Evolutionary conservation across 1,140 invertebrate genomes (phyloP).

Genomic region (Limonius californicus): DNA sequence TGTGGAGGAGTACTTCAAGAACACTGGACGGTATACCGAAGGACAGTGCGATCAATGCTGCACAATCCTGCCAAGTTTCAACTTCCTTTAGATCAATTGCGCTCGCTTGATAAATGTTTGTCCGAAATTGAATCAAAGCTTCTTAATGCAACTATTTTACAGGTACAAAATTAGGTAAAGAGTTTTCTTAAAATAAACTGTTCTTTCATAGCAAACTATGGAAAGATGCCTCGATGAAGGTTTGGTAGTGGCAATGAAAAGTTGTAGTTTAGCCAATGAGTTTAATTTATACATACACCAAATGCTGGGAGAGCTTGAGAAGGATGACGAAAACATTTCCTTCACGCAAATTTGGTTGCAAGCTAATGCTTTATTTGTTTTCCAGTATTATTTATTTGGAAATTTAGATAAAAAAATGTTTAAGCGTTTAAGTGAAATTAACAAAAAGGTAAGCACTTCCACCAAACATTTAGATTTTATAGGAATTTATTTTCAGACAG

Average conservation of each 20-base stretch:
- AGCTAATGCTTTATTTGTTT: slow-evolving; percentile 66
- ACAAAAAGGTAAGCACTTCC: slow-evolving; percentile 73
- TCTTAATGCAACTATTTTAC: slow-evolving; percentile 62
- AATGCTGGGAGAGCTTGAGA: slow-evolving; percentile 61
- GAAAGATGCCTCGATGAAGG: slow-evolving; percentile 64
- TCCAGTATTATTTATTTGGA: slow-evolving; percentile 73
- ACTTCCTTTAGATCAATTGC: slow-evolving; percentile 54
- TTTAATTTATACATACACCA: slow-evolving; percentile 68
- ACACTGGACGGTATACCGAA: slow-evolving; percentile 68
- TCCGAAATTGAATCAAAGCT: slow-evolving; percentile 60
- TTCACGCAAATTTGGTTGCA: slow-evolving; percentile 65
- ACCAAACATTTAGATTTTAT: no score
- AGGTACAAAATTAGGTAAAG: slow-evolving; percentile 47
- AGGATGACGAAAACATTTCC: slow-evolving; percentile 54
- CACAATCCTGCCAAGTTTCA: slow-evolving; percentile 64
- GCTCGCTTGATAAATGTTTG: slow-evolving; percentile 64
- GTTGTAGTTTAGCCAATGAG: slow-evolving; percentile 64
- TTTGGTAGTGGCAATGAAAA: slow-evolving; percentile 58
- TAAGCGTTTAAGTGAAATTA: slow-evolving; percentile 66
- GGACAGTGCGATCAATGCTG: slow-evolving; percentile 63
- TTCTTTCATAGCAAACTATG: slow-evolving; percentile 50
- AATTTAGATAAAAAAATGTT: slow-evolving; percentile 74
- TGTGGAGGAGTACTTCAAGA: slow-evolving; percentile 44
- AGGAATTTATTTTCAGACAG: slow-evolving; percentile 60
- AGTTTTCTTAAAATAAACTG: background rate